Conservation (phyloP, 2,113 vertebrate genomes). For the Theropithecus gelada region DNA sequence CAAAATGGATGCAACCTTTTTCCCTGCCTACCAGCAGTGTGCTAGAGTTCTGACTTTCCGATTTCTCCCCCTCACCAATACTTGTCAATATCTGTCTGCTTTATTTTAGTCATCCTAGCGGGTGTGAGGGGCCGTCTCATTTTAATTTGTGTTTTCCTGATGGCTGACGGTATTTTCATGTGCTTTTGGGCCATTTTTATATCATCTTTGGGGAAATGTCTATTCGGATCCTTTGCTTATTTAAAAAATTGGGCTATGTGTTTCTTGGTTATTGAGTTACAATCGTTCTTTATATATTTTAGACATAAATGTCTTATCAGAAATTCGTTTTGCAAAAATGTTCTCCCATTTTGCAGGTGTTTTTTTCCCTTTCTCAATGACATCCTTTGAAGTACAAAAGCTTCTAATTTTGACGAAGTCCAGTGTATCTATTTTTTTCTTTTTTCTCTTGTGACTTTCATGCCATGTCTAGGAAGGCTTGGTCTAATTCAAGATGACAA, state of each 20-base stretch:
- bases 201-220: background rate
- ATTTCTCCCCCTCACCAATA: background rate
- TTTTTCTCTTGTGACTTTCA: too few species aligned
- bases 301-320: background rate
- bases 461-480: background rate
- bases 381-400: background rate
- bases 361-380: background rate
- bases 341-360: background rate
- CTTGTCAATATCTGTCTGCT: background rate
- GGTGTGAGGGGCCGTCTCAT: background rate
- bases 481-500: background rate
- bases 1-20: background rate
- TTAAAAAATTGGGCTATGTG: background rate
- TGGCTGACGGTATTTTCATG: background rate
- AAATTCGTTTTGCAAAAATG: background rate
- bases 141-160: background rate
- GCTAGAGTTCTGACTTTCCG: too few species aligned
- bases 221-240: background rate
- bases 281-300: background rate
- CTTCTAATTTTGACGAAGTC: background rate
- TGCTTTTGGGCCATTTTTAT: background rate
- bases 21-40: background rate
- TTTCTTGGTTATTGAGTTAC: background rate
- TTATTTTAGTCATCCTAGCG: too few species aligned
- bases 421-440: background rate